Conservation (phyloP, 2,888 invertebrate genomes). For the Loripinus fragilis region DNA sequence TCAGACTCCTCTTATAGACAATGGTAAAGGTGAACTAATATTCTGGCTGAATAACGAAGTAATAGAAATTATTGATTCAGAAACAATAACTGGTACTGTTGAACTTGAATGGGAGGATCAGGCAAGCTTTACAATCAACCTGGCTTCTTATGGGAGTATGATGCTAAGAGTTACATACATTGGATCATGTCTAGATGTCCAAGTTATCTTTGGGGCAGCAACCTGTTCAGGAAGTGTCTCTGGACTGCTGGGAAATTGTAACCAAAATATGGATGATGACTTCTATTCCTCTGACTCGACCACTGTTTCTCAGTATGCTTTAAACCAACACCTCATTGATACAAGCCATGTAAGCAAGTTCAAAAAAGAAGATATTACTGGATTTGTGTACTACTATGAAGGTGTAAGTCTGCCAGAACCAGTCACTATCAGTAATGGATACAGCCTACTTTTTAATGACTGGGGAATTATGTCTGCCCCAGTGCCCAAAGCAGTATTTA, state of each 20-base stretch:
- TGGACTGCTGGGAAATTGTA: conserved; percentile 72
- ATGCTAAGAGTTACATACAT: background rate
- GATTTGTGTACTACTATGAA: conserved; percentile 38
- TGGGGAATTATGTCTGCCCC: conserved; percentile 53
- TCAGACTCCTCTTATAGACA: conserved; percentile 44
- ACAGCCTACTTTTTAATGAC: conserved; percentile 53
- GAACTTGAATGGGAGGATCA: background rate
- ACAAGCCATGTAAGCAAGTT: conserved; percentile 34
- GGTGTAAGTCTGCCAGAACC: conserved; percentile 34
- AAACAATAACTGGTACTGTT: conserved; percentile 4
- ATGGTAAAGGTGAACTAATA: conserved; percentile 32
- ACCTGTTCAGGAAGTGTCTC: background rate
- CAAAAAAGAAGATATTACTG: conserved; percentile 2
- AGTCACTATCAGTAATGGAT: conserved; percentile 42
- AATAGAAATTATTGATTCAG: conserved; percentile 13
- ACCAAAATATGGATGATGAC: conserved; percentile 66
- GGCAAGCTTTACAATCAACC: background rate
- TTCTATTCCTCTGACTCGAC: conserved; percentile 45
- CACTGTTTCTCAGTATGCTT: conserved; percentile 34
- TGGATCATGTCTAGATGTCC: background rate
- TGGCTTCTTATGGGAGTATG: background rate
- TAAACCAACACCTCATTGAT: conserved; percentile 35
- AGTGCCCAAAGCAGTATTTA: conserved; percentile 24
- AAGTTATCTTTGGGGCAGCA: background rate
- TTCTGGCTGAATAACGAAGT: conserved; percentile 50